Evolutionary conservation across 2,113 vertebrate species (phyloP).

Genomic region (Corythornis madagascariensis): DNA sequence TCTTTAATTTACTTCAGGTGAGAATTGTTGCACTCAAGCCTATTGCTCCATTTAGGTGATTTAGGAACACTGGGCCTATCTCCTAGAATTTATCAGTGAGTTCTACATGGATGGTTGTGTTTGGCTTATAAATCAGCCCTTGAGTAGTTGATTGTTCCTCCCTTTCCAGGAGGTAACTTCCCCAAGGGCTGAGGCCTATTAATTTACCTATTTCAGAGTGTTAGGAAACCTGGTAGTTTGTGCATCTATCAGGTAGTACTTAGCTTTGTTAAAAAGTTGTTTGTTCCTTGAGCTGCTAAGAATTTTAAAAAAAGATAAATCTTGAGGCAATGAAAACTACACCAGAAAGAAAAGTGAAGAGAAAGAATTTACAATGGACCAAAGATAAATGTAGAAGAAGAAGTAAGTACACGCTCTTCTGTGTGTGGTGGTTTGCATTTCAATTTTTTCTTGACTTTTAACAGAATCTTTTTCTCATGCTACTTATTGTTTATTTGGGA

Average conservation of each 20-base stretch:
- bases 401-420: background rate
- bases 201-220: background rate
- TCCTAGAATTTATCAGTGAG: background rate
- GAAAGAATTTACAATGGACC: background rate
- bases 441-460: background rate
- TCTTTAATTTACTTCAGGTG: background rate
- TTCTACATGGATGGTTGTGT: background rate
- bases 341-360: background rate
- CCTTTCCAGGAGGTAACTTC: background rate
- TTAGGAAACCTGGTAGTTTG: background rate
- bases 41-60: rapidly evolving
- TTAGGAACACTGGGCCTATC: background rate
- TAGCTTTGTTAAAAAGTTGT: background rate
- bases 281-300: background rate
- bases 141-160: background rate
- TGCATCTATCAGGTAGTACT: background rate
- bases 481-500: background rate
- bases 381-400: background rate
- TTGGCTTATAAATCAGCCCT: background rate
- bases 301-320: background rate
- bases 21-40: background rate
- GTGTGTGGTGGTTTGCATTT: background rate
- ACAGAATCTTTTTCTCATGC: background rate
- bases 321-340: background rate
- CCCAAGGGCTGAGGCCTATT: background rate